A percentile compares a stretch with the other conserved stretches of the same genome.
Evolutionary conservation across 2,113 vertebrate species (phyloP).

Genomic region (Stegastes partitus): DNA sequence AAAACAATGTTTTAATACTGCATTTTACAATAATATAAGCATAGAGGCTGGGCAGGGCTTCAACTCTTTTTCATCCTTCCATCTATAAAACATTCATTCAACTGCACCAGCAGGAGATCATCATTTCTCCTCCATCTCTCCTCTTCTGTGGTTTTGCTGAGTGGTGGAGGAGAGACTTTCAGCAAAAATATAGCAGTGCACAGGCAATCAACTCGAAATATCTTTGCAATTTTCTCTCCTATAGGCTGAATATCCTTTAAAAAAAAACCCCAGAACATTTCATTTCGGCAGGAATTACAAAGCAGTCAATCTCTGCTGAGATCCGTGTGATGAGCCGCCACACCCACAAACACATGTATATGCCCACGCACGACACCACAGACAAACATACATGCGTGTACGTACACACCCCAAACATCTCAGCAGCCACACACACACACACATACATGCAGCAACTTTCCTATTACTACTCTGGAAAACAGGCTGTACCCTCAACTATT

Average conservation of each 20-base stretch:
- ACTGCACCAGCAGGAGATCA: conserved; percentile 65
- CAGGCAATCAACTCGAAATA: conserved; percentile 73
- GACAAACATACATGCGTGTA: neutral
- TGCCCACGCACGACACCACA: neutral
- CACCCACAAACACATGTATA: neutral
- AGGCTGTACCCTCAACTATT: conserved; percentile 24
- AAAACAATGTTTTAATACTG: conserved; percentile 52
- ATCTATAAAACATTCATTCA: conserved; percentile 76
- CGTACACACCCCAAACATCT: neutral
- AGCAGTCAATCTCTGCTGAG: conserved; percentile 38
- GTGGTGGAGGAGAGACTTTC: conserved; percentile 50
- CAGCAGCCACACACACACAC: neutral
- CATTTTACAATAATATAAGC: conserved; percentile 38
- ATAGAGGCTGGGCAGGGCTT: conserved; percentile 44
- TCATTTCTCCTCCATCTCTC: conserved; percentile 55
- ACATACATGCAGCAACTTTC: neutral
- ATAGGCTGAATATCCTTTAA: conserved; percentile 42
- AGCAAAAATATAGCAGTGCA: conserved; percentile 48
- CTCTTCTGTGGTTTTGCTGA: conserved; percentile 50
- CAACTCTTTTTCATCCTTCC: conserved; percentile 64
- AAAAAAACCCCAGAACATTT: conserved; percentile 47
- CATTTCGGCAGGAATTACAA: conserved; percentile 40
- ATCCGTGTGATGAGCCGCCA: conserved; percentile 11
- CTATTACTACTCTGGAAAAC: conserved; percentile 39
- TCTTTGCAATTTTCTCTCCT: conserved; percentile 67